Conservation (phyloP, 2,113 vertebrate species). For the Origma solitaria region DNA sequence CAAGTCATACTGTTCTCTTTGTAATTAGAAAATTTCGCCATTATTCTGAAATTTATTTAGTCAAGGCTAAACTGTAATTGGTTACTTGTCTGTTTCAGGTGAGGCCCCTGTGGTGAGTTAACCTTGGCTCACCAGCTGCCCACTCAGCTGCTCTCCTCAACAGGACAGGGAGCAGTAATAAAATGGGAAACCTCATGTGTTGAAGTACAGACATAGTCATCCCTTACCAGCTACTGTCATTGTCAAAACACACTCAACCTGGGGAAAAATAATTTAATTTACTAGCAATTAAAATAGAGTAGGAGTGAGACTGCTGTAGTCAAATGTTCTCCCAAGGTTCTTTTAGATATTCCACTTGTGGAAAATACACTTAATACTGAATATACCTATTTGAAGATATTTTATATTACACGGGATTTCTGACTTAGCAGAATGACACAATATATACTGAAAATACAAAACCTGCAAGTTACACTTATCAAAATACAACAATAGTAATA, state of each 20-base stretch:
- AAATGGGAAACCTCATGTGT: not conserved
- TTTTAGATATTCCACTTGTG: not conserved
- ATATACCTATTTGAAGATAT: not conserved
- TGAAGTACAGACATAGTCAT: not conserved
- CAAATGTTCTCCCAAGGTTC: not conserved
- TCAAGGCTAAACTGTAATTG: not conserved
- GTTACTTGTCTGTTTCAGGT: not conserved
- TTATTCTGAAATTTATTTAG: not conserved
- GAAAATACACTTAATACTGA: not conserved
- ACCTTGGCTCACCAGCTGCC: not conserved
- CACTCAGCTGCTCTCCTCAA: not conserved
- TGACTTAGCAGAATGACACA: not conserved
- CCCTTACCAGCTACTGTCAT: not conserved
- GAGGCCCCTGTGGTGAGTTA: not conserved
- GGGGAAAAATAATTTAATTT: not conserved
- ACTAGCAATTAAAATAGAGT: not conserved
- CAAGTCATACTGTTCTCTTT: not conserved
- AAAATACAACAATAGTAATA: not conserved
- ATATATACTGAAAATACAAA: not conserved
- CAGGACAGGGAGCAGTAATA: not conserved
- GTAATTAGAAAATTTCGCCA: not conserved
- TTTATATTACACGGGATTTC: not conserved
- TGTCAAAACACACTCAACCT: accelerated
- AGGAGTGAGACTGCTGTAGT: not conserved
- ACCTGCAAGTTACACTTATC: not conserved